A percentile compares a stretch with the other conserved stretches of the same genome.
Conservation (phyloP, 2,797 vertebrate genomes). For the Typhlichthys subterraneus region DNA sequence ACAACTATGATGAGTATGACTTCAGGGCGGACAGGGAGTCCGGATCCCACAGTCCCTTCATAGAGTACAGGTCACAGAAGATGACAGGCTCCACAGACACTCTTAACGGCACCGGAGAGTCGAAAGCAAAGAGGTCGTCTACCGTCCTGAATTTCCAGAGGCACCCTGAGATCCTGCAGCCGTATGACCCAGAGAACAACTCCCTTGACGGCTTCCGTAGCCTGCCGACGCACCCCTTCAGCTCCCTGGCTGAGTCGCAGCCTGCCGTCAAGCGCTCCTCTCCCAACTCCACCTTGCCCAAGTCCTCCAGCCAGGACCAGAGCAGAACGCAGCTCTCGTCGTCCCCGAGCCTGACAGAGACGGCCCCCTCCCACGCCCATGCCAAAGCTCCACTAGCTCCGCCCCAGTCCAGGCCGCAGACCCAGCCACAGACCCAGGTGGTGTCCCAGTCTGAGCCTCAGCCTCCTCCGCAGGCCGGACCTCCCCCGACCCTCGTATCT, state of each 20-base stretch:
- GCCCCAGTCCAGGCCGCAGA: conserved; percentile 32
- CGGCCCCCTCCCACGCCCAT: conserved; percentile 29
- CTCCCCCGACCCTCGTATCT: conserved; percentile 38
- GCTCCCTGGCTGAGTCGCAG: conserved; percentile 55
- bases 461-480: conserved; percentile 47
- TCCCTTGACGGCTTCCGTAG: conserved; percentile 67
- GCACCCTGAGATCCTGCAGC: conserved; percentile 91
- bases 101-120: conserved; percentile 71
- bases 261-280: conserved; percentile 61
- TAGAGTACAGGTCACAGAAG: conserved; percentile 77
- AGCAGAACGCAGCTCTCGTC: conserved; percentile 61
- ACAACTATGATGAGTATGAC: conserved; percentile 74
- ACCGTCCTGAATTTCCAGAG: conserved; percentile 89
- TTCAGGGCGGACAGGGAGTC: conserved; percentile 63
- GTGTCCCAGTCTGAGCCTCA: conserved; percentile 26
- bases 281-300: conserved; percentile 57
- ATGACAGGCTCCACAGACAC: conserved; percentile 58
- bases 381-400: conserved; percentile 34
- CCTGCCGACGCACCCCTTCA: conserved; percentile 55
- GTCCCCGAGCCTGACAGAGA: conserved; percentile 38
- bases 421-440: conserved; percentile 43
- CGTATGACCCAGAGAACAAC: conserved; percentile 88
- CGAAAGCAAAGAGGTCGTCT: conserved; percentile 67
- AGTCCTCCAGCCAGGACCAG: conserved; percentile 59
- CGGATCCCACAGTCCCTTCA: conserved; percentile 76